These are phyloP conservation scores for Mareca strepera DNA, from an alignment of 2,797 vertebrate genomes.

Conservation along the genomic window DNA sequence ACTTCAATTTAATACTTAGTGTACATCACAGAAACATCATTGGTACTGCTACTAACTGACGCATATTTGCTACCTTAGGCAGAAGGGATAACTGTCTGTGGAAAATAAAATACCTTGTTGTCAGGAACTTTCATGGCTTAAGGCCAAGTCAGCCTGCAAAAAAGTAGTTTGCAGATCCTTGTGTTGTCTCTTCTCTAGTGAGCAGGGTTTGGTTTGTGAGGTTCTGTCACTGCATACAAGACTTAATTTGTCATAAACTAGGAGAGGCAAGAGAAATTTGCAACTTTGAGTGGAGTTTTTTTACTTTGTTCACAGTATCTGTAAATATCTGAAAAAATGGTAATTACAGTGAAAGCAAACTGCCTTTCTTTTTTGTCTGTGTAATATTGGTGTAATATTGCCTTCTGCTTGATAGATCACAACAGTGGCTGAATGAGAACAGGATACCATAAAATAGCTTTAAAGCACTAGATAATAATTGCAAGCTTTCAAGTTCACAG, in stretches of 20 bases:
- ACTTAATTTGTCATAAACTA: background rate
- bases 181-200: background rate
- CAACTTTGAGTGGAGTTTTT: background rate
- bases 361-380: background rate
- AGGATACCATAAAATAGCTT: background rate
- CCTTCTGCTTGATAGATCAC: background rate
- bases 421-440: background rate
- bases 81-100: background rate
- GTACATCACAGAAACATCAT: background rate
- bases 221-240: background rate
- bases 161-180: background rate
- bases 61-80: background rate
- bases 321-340: background rate
- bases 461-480: background rate
- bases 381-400: background rate
- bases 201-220: background rate
- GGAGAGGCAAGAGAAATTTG: background rate
- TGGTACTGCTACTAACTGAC: background rate
- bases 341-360: background rate
- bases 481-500: background rate
- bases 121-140: background rate
- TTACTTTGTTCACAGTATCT: background rate
- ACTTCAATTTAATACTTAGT: background rate
- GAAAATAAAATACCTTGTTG: background rate
- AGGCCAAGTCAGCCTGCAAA: background rate